These are phyloP conservation scores for Hirudinaria manillensis DNA, from an alignment of 2,888 invertebrate species.

Conservation along the genomic window DNA sequence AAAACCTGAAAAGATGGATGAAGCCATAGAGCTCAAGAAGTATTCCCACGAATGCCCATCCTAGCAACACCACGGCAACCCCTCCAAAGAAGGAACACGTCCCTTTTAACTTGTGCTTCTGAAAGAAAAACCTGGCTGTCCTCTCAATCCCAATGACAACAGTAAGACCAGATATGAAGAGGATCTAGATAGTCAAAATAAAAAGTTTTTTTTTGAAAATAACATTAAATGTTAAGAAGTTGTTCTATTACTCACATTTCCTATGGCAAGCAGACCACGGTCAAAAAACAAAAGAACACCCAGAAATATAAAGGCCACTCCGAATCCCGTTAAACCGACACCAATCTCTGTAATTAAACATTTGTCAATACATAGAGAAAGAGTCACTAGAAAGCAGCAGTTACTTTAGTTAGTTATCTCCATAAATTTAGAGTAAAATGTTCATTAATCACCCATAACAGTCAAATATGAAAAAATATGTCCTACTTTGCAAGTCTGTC, in stretches of 20 bases:
- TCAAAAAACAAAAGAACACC: conserved; percentile 90
- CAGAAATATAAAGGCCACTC: conserved; percentile 81
- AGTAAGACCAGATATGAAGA: conserved; percentile 87
- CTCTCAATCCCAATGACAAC: conserved; percentile 92
- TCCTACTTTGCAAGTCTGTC: conserved; percentile 56
- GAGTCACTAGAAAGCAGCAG: no score
- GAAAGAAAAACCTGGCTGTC: conserved; percentile 95
- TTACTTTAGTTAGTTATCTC: background rate
- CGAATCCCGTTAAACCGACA: conserved; percentile 90
- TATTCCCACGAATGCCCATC: conserved; percentile 95
- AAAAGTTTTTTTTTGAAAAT: conserved; percentile 15
- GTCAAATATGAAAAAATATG: background rate
- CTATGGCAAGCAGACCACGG: conserved; percentile 93
- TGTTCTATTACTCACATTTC: conserved; percentile 76
- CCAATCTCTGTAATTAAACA: conserved; percentile 69
- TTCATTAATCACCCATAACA: background rate
- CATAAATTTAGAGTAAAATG: background rate
- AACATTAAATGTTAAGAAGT: background rate
- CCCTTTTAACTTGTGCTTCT: conserved; percentile 86
- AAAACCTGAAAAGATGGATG: conserved; percentile 61
- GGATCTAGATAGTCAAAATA: conserved; percentile 66
- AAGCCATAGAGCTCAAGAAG: conserved; percentile 93
- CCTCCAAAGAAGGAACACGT: conserved; percentile 85
- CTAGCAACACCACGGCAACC: conserved; percentile 76
- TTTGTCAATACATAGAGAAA: background rate